Evolutionary conservation across 2,113 vertebrate genomes (phyloP).

Genomic region (Carlito syrichta): DNA sequence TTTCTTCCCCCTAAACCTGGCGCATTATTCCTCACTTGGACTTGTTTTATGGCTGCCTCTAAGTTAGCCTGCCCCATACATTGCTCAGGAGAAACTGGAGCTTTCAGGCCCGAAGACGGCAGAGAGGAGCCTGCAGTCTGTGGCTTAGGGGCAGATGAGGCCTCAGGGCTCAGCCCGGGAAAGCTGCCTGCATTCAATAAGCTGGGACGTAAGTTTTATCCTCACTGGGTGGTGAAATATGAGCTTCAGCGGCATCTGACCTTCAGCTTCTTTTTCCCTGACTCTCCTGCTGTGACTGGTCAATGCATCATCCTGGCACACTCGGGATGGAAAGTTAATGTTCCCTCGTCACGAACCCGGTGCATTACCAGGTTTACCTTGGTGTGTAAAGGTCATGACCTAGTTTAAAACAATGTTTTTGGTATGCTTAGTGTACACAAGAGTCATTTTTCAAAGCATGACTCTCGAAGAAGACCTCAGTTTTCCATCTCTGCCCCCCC

Average conservation of each 20-base stretch:
- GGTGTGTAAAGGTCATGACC: not conserved
- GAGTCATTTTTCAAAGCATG: not conserved
- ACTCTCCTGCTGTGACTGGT: not conserved
- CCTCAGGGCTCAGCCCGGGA: not conserved
- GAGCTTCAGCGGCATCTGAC: not conserved
- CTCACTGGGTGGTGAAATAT: not conserved
- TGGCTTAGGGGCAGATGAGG: not conserved
- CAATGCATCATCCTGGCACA: not conserved
- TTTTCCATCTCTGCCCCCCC: not conserved
- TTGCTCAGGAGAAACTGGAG: not conserved
- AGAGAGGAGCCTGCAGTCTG: not conserved
- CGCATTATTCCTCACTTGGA: not conserved
- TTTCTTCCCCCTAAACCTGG: too few relatives aligned
- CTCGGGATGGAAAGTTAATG: too few relatives aligned
- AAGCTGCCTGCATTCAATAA: not conserved
- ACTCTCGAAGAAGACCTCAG: not conserved
- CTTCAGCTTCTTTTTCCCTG: not conserved
- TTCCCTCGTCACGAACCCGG: too few relatives aligned
- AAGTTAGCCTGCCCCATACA: not conserved
- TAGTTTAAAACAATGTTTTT: not conserved
- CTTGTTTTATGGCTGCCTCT: not conserved
- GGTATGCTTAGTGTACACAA: not conserved
- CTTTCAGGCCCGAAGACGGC: not conserved
- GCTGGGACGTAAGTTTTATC: not conserved
- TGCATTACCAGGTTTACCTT: not conserved